Percentiles rank a stretch among this genome's conserved stretches.
Evolutionary conservation across 1,140 invertebrate genomes (phyloP).

Genomic region (Drosophila insularis): DNA sequence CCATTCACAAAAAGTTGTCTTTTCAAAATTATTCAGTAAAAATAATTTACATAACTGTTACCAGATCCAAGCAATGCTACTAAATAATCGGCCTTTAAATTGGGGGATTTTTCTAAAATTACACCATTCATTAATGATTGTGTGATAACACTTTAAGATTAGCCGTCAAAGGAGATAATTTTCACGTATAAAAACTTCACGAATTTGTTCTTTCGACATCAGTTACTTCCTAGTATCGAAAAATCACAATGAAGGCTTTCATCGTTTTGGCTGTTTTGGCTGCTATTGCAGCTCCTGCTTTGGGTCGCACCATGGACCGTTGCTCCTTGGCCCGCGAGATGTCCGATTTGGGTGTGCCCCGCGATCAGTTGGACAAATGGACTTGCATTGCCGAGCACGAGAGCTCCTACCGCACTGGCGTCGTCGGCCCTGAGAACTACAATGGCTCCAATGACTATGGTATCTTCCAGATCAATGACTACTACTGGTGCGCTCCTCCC

Average conservation of each 20-base stretch:
- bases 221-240: conserved; percentile 30
- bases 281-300: conserved; percentile 16
- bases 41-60: no score
- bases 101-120: not conserved
- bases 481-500: conserved; percentile 64
- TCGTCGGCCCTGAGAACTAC: conserved; percentile 47
- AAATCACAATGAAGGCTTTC: conserved; percentile 15
- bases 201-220: not conserved
- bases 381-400: conserved; percentile 53
- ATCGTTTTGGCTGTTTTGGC: conserved; percentile 25
- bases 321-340: conserved; percentile 55
- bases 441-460: conserved; percentile 67
- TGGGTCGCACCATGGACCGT: conserved; percentile 45
- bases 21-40: no score
- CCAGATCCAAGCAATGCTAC: no score
- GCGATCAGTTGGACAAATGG: conserved; percentile 45
- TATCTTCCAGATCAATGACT: conserved; percentile 71
- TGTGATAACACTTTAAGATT: not conserved
- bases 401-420: conserved; percentile 49
- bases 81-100: not conserved
- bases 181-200: not conserved
- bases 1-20: no score
- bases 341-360: conserved; percentile 44
- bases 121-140: not conserved
- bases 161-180: not conserved